These are phyloP conservation scores for Paracanthobrama guichenoti DNA, from an alignment of 2,113 vertebrate species.

Conservation along the genomic window DNA sequence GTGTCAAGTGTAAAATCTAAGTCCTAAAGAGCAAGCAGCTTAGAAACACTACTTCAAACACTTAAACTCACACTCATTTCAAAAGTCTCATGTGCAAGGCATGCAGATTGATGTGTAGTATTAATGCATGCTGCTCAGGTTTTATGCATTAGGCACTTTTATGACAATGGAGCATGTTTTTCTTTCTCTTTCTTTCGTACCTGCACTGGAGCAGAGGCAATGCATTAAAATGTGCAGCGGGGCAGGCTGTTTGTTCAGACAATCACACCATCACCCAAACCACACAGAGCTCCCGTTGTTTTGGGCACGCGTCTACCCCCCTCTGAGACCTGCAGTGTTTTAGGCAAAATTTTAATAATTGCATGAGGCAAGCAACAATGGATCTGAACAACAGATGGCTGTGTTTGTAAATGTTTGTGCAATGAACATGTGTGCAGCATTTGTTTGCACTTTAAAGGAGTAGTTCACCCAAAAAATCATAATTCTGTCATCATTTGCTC, in stretches of 20 bases:
- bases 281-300: not conserved
- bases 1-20: not conserved
- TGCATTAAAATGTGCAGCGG: constrained; percentile 23
- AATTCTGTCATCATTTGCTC: constrained; percentile 5
- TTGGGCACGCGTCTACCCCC: not conserved
- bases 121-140: not conserved
- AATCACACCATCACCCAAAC: not conserved
- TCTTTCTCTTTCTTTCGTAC: not conserved
- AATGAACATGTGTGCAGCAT: constrained; percentile 12
- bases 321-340: constrained; percentile 5
- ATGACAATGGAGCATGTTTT: not conserved
- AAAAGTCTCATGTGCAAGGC: not conserved
- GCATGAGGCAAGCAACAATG: not conserved
- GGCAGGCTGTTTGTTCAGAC: not conserved
- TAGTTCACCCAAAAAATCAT: not conserved
- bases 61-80: not conserved
- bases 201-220: not conserved
- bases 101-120: not conserved
- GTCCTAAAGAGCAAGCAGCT: not conserved
- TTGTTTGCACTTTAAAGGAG: constrained; percentile 6
- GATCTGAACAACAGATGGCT: constrained; percentile 24
- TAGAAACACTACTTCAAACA: not conserved
- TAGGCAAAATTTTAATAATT: not conserved
- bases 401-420: constrained; percentile 42
- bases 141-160: not conserved